Evolutionary conservation across 2,113 vertebrate genomes (phyloP).

Genomic region (Peromyscus polionotus): DNA sequence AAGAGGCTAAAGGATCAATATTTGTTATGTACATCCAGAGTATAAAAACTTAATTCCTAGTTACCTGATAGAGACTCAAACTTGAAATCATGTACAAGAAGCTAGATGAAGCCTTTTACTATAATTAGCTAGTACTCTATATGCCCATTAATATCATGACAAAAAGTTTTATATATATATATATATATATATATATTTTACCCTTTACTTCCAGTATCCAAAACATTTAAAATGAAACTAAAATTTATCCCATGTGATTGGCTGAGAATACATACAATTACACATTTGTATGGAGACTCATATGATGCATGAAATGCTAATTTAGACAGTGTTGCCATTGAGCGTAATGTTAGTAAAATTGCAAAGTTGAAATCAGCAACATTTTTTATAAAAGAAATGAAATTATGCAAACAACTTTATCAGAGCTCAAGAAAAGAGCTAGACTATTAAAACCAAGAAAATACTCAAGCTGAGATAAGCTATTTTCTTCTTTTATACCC

Average conservation of each 20-base stretch:
- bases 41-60: too few species aligned
- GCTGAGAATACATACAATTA: not conserved
- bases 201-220: not conserved
- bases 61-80: too few species aligned
- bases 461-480: not conserved
- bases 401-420: not conserved
- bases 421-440: not conserved
- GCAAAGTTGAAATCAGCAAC: not conserved
- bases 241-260: not conserved
- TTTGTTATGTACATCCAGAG: too few species aligned
- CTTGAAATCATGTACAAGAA: too few species aligned
- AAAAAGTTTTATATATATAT: too few species aligned
- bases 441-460: not conserved
- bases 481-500: not conserved
- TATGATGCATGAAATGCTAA: not conserved
- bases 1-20: too few species aligned
- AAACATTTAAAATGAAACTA: not conserved
- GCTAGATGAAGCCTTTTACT: too few species aligned
- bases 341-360: not conserved
- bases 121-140: too few species aligned
- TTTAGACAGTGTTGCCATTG: not conserved
- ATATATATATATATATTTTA: not conserved
- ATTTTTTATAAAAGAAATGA: not conserved
- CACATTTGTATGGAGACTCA: not conserved
- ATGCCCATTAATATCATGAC: too few species aligned